Conservation (phyloP, 1,140 invertebrate genomes). For the Gonioctena quinquepunctata region DNA sequence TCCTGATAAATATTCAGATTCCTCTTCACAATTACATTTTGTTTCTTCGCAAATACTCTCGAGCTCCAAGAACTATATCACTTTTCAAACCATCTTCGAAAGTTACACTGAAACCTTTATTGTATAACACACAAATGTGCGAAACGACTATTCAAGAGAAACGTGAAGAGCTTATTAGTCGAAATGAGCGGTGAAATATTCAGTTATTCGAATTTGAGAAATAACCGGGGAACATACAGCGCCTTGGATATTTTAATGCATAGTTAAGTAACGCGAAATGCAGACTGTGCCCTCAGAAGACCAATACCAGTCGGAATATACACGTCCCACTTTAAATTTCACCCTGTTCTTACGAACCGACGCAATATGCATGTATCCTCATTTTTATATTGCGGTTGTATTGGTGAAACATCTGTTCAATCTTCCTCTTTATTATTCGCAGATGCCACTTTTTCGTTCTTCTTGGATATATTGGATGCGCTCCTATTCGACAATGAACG, state of each 20-base stretch:
- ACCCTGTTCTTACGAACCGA: slow-evolving; percentile 29
- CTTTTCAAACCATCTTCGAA: neutral
- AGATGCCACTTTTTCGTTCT: slow-evolving; percentile 10
- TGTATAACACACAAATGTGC: neutral
- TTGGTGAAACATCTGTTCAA: slow-evolving; percentile 22
- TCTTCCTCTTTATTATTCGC: slow-evolving; percentile 19
- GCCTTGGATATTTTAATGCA: slow-evolving; percentile 42
- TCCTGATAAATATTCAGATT: no score
- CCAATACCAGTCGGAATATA: slow-evolving; percentile 37
- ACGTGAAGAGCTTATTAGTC: neutral
- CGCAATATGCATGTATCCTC: slow-evolving; percentile 25
- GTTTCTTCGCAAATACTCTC: no score
- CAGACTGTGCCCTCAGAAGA: slow-evolving; percentile 38
- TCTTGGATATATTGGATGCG: no score
- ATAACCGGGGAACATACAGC: slow-evolving; percentile 15
- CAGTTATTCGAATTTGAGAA: slow-evolving; percentile 18
- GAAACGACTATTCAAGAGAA: neutral
- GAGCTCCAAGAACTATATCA: no score
- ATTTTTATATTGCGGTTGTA: slow-evolving; percentile 24
- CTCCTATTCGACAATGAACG: no score
- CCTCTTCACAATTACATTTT: no score
- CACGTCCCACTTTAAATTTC: slow-evolving; percentile 33
- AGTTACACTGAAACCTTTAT: neutral
- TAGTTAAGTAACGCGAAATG: slow-evolving; percentile 39
- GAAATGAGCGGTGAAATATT: slow-evolving; percentile 14